Evolutionary conservation across 2,797 vertebrate genomes (phyloP).

Genomic region (Tapirus indicus): DNA sequence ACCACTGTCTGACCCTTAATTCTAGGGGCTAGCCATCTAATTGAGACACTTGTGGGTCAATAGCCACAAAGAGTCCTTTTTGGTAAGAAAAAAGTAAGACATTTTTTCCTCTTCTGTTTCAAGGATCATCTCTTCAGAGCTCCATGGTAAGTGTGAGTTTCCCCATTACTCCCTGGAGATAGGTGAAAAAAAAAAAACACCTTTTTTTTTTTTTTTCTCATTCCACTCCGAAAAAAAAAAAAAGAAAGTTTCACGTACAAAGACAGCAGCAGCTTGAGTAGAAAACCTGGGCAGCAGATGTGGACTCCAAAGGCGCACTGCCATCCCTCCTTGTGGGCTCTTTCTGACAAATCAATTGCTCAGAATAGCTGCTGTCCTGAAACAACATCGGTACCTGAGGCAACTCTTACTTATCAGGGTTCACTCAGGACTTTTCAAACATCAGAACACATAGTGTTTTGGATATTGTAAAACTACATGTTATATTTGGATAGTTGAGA

Average conservation of each 20-base stretch:
- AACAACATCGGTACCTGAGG: background rate
- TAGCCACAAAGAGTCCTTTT: background rate
- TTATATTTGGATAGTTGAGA: background rate
- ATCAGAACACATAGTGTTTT: background rate
- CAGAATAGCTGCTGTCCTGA: background rate
- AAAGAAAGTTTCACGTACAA: background rate
- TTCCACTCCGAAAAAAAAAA: background rate
- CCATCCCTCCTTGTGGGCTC: rapidly evolving
- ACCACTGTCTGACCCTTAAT: background rate
- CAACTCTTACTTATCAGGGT: background rate
- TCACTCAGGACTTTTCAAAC: background rate
- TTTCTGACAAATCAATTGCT: background rate
- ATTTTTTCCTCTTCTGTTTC: background rate
- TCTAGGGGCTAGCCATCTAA: background rate
- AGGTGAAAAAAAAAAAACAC: background rate
- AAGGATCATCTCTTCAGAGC: background rate
- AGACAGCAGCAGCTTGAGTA: background rate
- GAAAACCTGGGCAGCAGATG: background rate
- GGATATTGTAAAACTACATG: background rate
- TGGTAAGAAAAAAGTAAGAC: background rate
- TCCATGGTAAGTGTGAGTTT: background rate
- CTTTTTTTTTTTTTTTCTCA: background rate
- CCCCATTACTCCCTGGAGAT: background rate
- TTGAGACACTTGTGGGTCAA: background rate
- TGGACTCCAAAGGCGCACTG: background rate